phyloP scores from a whole-genome alignment of 2,888 invertebrate genomes.

The Colostygia pectinataria region DNA sequence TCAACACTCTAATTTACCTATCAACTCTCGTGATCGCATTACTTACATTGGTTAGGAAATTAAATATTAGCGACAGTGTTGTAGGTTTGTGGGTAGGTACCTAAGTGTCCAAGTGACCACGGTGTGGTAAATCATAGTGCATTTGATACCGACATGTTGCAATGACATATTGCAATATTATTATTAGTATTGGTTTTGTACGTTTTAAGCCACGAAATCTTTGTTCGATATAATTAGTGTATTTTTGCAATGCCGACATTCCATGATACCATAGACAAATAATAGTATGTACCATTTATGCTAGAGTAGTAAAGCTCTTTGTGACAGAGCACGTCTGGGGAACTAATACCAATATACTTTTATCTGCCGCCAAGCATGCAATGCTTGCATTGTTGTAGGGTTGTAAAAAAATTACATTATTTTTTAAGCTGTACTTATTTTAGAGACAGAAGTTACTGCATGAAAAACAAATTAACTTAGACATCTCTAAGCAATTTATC shows the following conservation, averaged over 20 bases:
- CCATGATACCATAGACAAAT: neutral
- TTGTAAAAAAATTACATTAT: too few relatives aligned
- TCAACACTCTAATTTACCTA: constrained; percentile 39
- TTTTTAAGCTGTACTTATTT: too few relatives aligned
- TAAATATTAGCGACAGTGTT: constrained; percentile 49
- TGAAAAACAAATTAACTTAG: too few relatives aligned
- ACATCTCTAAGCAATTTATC: neutral
- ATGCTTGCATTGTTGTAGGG: too few relatives aligned
- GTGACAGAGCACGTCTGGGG: too few relatives aligned
- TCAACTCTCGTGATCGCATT: constrained; percentile 62
- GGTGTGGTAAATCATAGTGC: constrained; percentile 62
- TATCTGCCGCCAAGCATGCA: too few relatives aligned
- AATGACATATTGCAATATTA: constrained; percentile 51
- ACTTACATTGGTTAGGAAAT: constrained; percentile 65
- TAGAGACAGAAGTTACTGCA: too few relatives aligned
- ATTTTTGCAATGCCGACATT: constrained; percentile 32
- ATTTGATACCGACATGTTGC: constrained; percentile 64
- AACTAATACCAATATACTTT: too few relatives aligned
- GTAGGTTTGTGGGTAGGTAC: constrained; percentile 38
- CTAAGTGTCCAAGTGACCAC: constrained; percentile 39
- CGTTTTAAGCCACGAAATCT: constrained; percentile 45
- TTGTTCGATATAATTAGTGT: constrained; percentile 30
- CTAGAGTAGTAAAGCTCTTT: too few relatives aligned
- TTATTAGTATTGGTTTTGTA: constrained; percentile 44
- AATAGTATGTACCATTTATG: too few relatives aligned